Evolutionary conservation across 2,797 vertebrate species (phyloP), one percentile per base, ranked within the genome.

Genomic region (Kryptopterus vitreolus): DNA sequence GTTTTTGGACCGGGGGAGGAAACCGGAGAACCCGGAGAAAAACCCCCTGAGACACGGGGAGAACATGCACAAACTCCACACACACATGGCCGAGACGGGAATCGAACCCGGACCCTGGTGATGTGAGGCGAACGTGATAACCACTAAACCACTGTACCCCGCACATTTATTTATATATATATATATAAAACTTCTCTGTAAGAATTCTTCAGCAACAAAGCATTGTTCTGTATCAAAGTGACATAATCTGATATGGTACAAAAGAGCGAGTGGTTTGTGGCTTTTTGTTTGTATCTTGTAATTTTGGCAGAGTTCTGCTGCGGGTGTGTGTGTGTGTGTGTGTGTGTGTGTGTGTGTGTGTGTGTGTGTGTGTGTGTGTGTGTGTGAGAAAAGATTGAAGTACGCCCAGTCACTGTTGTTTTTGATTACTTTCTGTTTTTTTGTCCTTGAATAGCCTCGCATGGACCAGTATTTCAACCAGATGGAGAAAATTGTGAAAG

Each of bases 381-480:
- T 13, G 8, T 13, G 15, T 13, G 50, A 52, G 52, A 55, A 22
- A 55, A 22, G 33, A n/a, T 8, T 58, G 26, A 58, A 53, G 20
- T 63, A 31, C 13, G 15, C 52, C 29, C 31, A 58, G 58, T 70
- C 2, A 78, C 35, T 72, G 57, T 65, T 72, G 57, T 65, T 69
- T 81, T 52, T 80, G 52, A 78, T 76, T 59, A 68, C 52, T 46
- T 62, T 38, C 38, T 83, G 24, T 20, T 79, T 13, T n/a, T 68
- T 72, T 83, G 73, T 85, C 73, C 71, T 81, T 74, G 76, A 79
- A 83, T 81, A 99, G 97, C 98, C 97, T 78, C 97, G 97, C 31
- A 99, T 99, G 97, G 98, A 99, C 90, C 98, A 99, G 90, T 99
- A 99, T 89, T 99, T 99, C 88, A 94, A 96, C 92, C 97, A 99